A percentile compares a stretch with the other conserved stretches of the same genome.
Evolutionary conservation across 1,140 invertebrate genomes (phyloP).

Genomic region (Drosophila novamexicana): DNA sequence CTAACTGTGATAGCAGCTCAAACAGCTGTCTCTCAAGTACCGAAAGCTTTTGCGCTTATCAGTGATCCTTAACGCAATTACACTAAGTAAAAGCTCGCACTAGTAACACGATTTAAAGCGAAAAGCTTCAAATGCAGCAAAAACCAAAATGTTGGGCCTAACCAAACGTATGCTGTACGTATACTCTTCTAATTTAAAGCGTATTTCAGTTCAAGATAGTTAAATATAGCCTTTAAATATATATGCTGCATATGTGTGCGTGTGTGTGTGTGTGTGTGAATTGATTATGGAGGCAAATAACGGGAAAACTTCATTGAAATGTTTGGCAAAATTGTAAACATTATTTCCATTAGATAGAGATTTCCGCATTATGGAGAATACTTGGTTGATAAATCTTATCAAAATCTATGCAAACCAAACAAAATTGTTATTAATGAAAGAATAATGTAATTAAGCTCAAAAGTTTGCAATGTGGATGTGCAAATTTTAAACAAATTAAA

Average conservation of each 20-base stretch:
- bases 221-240: background rate
- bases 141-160: conserved; percentile 9
- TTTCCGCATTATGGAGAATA: too few species aligned
- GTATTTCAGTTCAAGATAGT: too few species aligned
- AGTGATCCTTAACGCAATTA: conserved; percentile 9
- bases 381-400: too few species aligned
- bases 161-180: conserved; percentile 20
- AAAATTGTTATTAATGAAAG: too few species aligned
- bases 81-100: background rate
- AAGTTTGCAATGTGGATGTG: too few species aligned
- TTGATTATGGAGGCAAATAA: background rate
- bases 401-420: too few species aligned
- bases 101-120: background rate
- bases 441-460: too few species aligned
- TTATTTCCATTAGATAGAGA: too few species aligned
- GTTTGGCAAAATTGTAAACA: too few species aligned
- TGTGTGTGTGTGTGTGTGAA: background rate
- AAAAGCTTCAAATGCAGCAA: conserved; percentile 15
- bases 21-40: conserved; percentile 21
- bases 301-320: background rate
- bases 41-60: background rate
- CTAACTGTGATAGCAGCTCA: background rate
- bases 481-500: too few species aligned
- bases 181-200: background rate
- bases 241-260: background rate